Evolutionary conservation across 2,888 invertebrate species (phyloP).

Genomic region (Sinohyriopsis cumingii): DNA sequence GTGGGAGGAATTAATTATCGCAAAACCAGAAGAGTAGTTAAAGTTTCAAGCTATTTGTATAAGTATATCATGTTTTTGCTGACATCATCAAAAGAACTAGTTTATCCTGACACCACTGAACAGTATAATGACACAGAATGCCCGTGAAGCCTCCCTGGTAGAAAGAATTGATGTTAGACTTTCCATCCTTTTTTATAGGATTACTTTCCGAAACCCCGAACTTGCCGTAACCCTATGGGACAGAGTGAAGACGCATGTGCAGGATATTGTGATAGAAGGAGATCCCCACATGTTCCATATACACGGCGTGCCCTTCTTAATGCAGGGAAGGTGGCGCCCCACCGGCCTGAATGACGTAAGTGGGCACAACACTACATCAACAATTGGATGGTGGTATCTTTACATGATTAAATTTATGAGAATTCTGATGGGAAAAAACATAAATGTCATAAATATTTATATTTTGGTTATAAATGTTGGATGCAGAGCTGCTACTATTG

Average conservation of each 20-base stretch:
- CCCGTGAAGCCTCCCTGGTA: not conserved
- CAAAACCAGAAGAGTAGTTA: no score
- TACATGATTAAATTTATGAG: not conserved
- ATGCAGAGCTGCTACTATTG: no score
- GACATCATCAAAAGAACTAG: no score
- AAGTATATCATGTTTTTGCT: no score
- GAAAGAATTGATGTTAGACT: not conserved
- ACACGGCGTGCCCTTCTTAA: slow-evolving; percentile 50
- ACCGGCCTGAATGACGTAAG: slow-evolving; percentile 58
- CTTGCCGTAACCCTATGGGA: slow-evolving; percentile 51
- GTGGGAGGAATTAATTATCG: no score
- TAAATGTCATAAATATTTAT: not conserved
- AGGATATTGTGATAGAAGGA: slow-evolving; percentile 48
- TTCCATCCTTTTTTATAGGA: slow-evolving; percentile 34
- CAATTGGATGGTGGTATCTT: not conserved
- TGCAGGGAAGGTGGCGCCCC: slow-evolving; percentile 63
- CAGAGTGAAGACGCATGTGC: slow-evolving; percentile 42
- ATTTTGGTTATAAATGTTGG: no score
- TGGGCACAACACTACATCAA: not conserved
- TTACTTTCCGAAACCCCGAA: slow-evolving; percentile 46
- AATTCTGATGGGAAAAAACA: not conserved
- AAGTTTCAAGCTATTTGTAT: no score
- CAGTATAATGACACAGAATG: no score
- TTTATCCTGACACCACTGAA: no score
- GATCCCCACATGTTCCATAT: slow-evolving; percentile 53